Evolutionary conservation across 2,113 vertebrate species (phyloP), one percentile per base, ranked within the genome.

Genomic region (Mola mola): DNA sequence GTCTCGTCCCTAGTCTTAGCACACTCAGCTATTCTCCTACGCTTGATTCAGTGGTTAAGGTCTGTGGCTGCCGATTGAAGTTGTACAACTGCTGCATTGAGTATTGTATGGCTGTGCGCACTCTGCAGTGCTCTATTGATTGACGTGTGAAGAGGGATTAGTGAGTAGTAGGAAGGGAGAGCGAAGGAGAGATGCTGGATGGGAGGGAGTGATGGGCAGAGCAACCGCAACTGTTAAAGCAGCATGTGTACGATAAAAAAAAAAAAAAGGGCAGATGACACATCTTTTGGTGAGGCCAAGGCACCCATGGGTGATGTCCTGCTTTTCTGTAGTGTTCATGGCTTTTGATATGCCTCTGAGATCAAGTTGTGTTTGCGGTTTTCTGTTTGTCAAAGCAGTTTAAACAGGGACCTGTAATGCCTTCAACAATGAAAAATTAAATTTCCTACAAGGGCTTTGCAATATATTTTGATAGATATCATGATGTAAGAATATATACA

Each of bases 141-240:
- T 80, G 79, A 84, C 80, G 81, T 79, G 85, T 83, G 81, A 84
- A 78, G 88, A 89, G 83, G 84, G 88, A 91, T 86, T 89, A 86
- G 83, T 60, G 66, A 68, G 63, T 80, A 71, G 83, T 66, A 72
- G 70, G 71, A 20, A 33, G 34, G 34, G 49, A 48, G 25, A n/a
- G 28, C 43, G 59, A 31, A n/a, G 42, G 7, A 12, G 50, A 47
- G 64, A 69, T 13, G 56, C 26, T 47, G 64, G 59, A 40, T 25
- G 42, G 41, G 33, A 56, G 68, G 66, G 29, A 43, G 61, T 29
- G 44, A 13, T 10, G 33, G 40, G 31, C 31, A 41, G 16, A 47
- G 31, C 20, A 20, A 52, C 68, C 60, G 26, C 65, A 68, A 71
- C 6, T 70, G 78, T 41, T 47, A 71, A 81, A 77, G 78, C 71